Base-by-base conservation (phyloP, 2,888 invertebrate species). In the Sesia apiformis region DNA sequence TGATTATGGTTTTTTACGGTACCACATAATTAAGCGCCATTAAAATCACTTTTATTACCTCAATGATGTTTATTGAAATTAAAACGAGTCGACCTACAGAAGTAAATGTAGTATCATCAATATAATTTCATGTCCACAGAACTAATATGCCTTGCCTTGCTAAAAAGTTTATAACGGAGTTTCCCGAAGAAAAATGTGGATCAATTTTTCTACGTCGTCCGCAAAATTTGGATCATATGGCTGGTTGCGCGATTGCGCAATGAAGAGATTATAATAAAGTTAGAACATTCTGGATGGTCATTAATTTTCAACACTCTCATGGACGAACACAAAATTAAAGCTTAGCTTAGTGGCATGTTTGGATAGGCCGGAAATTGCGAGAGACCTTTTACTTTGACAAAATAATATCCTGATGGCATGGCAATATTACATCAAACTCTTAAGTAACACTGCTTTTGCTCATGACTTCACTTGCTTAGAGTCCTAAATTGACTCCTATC, bases 221-320 rank as follows among this genome's bases (percentile, higher is more conserved):
- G 68, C 69, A 74, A 80, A 79, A 84, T 81, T 83, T 74, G 72
- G 76, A 78, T 81, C 76, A 74, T 74, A 76, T 77, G 79, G 76
- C 69, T 74, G 76, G 75, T 61, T 76, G 74, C 75, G 64, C 77
- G 76, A 81, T 81, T 80, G 73, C 74, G 75, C 73, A 72, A 70
- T 66, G 69, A 65, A 69, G 68, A 76, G 76, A 74, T 77, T 76
- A 75, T 78, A 75, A 81, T 78, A 77, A 79, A 77, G 77, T 77
- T 75, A 70, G 70, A 69, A 69, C 65, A 70, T 64, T 63, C 67
- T 68, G 76, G 72, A 72, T 71, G 66, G 66, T 69, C 78, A 80
- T 80, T 79, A 76, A 78, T 78, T 75, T 77, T 69, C 65, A 71
- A 72, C 63, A 67, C 71, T 71, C 67, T 73, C 69, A 69, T 66